phyloP scores from a whole-genome alignment of 2,888 invertebrate genomes.

The Drosophila mettleri region DNA sequence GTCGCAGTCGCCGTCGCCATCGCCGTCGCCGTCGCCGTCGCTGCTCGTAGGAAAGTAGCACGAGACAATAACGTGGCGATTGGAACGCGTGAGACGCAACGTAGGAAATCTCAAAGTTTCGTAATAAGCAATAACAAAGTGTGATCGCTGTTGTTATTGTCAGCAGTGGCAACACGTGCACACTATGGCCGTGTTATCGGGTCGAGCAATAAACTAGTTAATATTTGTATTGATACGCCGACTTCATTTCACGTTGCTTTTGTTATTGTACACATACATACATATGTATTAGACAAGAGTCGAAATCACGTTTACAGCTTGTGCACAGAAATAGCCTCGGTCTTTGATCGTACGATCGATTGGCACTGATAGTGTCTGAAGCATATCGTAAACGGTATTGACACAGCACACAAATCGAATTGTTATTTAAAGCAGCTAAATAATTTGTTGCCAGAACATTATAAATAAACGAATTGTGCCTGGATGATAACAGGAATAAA shows the following conservation, averaged over 20 bases:
- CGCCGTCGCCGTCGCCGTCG: neutral
- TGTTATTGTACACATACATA: conserved; percentile 6
- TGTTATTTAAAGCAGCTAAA: neutral
- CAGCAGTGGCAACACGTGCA: conserved; percentile 32
- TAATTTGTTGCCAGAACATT: neutral
- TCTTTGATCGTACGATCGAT: conserved; percentile 17
- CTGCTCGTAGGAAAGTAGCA: conserved; percentile 60
- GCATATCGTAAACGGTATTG: neutral
- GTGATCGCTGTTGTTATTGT: conserved; percentile 4
- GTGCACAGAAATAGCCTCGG: conserved; percentile 43
- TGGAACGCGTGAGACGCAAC: conserved; percentile 32
- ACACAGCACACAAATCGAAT: neutral
- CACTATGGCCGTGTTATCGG: conserved; percentile 31
- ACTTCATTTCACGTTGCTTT: neutral
- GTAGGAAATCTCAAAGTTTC: conserved; percentile 29
- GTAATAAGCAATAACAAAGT: conserved; percentile 42
- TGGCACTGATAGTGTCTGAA: conserved; percentile 1
- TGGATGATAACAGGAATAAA: neutral
- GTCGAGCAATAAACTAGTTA: conserved; percentile 26
- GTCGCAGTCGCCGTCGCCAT: neutral
- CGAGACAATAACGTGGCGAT: conserved; percentile 63
- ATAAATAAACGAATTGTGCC: neutral
- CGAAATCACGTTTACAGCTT: conserved; percentile 35
- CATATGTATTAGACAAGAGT: neutral
- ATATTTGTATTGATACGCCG: conserved; percentile 2